Base-by-base conservation (phyloP, 2,113 vertebrate species). In the Dasyornis broadbenti region DNA sequence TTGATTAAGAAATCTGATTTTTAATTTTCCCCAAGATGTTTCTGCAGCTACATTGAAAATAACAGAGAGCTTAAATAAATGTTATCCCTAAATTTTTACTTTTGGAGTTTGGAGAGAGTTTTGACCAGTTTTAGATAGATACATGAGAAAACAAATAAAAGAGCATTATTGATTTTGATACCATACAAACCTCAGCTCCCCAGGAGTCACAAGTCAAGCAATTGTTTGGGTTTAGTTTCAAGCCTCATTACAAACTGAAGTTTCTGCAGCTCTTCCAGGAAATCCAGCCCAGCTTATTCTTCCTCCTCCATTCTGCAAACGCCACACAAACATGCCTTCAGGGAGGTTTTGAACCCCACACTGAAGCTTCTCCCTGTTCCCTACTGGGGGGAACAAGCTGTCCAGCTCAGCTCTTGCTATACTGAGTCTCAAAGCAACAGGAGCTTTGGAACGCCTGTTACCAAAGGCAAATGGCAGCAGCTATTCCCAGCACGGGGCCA, bases 321-420 rank as follows among this genome's bases (percentile, higher is more conserved):
- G 1, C 16, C 11, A 10, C 40, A 18, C 22, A 28, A 44, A 33
- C 0, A 0, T 20, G 39, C 30, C 49, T 78, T 61, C 0, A 3
- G 4, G 27, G 26, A 64, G 27, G 40, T 47, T 71, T 79, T 63
- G 31, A 75, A 44, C 35, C 30, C 31, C 33, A 27, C 19, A 3
- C 21, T 37, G 37, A 24, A 47, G 22, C 15, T 57, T 57, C 21
- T 16, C 44, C 47, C 13, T 15, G 28, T 9, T 49, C 31, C 15
- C 56, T 20, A 27, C 8, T 2, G 18, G 0, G 7, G 10, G 15
- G n/a, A 77, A 24, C n/a, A 73, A 69, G 22, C 31, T 7, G 53
- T 0, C 2, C 23, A 50, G 56, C 44, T 65, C 60, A 53, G 53
- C 19, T 47, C 37, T 56, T 27, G 40, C 78, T 31, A 2, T 3